A percentile compares a stretch with the other conserved stretches of the same genome.
These are phyloP conservation scores for Cisticola juncidis DNA, from an alignment of 2,113 vertebrate genomes.

Conservation along the genomic window DNA sequence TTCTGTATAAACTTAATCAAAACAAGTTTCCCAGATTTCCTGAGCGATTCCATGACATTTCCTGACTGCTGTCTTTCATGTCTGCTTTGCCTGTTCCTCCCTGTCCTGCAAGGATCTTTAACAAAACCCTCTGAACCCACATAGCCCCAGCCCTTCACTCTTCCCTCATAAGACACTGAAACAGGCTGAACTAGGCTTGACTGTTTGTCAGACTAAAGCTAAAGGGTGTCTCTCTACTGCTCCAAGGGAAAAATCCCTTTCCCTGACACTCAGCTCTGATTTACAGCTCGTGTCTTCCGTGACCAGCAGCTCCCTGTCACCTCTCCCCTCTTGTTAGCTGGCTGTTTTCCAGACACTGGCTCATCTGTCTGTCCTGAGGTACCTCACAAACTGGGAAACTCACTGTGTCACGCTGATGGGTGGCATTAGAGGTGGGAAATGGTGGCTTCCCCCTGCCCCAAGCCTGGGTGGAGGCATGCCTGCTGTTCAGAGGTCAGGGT, in stretches of 20 bases:
- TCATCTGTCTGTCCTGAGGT: background rate
- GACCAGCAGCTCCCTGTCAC: background rate
- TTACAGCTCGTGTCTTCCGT: background rate
- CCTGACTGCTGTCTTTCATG: background rate
- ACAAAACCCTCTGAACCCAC: background rate
- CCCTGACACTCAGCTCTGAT: background rate
- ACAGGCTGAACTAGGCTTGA: background rate
- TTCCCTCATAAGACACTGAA: background rate
- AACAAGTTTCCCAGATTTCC: background rate
- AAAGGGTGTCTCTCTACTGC: background rate
- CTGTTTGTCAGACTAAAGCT: background rate
- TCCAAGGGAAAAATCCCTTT: background rate
- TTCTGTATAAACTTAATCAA: constrained; percentile 9
- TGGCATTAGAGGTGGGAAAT: fast-evolving
- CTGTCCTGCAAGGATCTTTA: background rate
- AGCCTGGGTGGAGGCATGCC: background rate
- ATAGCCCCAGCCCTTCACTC: background rate
- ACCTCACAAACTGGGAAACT: background rate
- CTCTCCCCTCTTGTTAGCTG: background rate
- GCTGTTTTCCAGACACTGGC: background rate
- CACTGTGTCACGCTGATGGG: fast-evolving
- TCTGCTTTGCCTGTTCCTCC: background rate
- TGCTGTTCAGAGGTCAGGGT: fast-evolving
- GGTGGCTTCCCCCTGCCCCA: fast-evolving
- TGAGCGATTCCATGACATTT: background rate